Evolutionary conservation across 2,888 invertebrate genomes (phyloP), one percentile per base, ranked within the genome.

Genomic region (Micoletzkya japonica): DNA sequence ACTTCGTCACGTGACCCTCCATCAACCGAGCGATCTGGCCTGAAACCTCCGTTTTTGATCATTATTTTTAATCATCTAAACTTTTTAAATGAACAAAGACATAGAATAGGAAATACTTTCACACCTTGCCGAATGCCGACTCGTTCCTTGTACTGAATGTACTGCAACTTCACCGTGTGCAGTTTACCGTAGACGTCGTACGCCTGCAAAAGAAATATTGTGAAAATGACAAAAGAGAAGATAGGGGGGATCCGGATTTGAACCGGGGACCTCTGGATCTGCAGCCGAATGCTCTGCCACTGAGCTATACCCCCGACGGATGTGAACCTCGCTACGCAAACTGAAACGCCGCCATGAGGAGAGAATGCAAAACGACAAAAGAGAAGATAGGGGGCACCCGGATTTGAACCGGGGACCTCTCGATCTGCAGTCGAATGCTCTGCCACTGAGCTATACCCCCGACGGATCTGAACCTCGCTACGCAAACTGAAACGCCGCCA

Each of bases 101-200:
- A 2, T 10, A 59, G 30, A 60, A 2, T n/a, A 24, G 94, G 93
- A 26, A 54, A 52, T 7, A 28, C 1, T 24, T 20, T 64, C 86
- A 94, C 94, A 0, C 95, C 95, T 0, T 95, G 94, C 76, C 95
- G 89, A 26, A 95, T 94, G 1, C 97, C 97, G 0, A 97, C 95
- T 17, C 96, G 90, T 87, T 98, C 98, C 87, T 96, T 95, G 87
- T 98, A 98, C 87, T 96, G 94, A 70, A 97, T 92, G 86, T 95
- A 96, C 87, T 97, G 97, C 78, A 95, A 88, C 87, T 95, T 97
- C 70, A 97, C 91, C 0, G 98, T 98, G 88, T 98, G 97, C 81
- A 98, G 96, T 89, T 99, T 99, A 37, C 97, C 97, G 86, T 92
- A 99, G 87, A 95, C 94, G 88, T 99, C 98, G 86, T 94, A 97